phyloP scores from a whole-genome alignment of 1,140 invertebrate species.

The Pissodes strobi region DNA sequence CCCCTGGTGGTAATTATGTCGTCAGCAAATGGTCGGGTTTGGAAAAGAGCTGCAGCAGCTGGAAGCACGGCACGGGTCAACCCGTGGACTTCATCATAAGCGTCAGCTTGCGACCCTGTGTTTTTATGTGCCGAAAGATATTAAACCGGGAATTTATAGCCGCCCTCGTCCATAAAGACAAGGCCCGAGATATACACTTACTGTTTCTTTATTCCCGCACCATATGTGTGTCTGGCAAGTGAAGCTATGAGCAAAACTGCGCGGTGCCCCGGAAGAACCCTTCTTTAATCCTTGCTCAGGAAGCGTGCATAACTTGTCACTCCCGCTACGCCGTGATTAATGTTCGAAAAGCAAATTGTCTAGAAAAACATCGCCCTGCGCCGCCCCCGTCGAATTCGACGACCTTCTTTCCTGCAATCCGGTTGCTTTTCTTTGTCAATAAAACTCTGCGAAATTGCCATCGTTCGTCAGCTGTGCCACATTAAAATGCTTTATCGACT shows the following conservation, averaged over 20 bases:
- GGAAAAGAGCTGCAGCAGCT: constrained; percentile 20
- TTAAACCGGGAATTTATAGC: constrained; percentile 54
- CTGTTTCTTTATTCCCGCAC: constrained; percentile 51
- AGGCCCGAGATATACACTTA: constrained; percentile 50
- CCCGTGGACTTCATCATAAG: constrained; percentile 49
- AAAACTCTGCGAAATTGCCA: constrained; percentile 11
- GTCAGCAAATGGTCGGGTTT: constrained; percentile 43
- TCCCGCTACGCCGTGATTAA: constrained; percentile 52
- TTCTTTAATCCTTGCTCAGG: constrained; percentile 44
- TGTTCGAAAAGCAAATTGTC: constrained; percentile 56
- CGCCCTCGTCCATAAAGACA: constrained; percentile 47
- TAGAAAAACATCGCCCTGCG: constrained; percentile 54
- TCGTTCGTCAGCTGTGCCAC: constrained; percentile 31
- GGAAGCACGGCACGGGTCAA: constrained; percentile 41
- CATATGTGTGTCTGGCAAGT: constrained; percentile 38
- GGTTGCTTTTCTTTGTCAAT: constrained; percentile 8
- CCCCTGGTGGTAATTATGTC: constrained; percentile 45
- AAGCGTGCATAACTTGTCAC: constrained; percentile 46
- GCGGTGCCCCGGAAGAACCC: constrained; percentile 27
- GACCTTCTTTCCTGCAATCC: constrained; percentile 11
- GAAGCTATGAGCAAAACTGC: constrained; percentile 20
- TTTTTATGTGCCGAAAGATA: constrained; percentile 52
- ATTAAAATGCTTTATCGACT: constrained; percentile 23
- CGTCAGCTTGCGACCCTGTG: constrained; percentile 53
- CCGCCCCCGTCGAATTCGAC: constrained; percentile 2